Conservation (phyloP, 1,140 invertebrate species). For the Drosophila eugracilis region DNA sequence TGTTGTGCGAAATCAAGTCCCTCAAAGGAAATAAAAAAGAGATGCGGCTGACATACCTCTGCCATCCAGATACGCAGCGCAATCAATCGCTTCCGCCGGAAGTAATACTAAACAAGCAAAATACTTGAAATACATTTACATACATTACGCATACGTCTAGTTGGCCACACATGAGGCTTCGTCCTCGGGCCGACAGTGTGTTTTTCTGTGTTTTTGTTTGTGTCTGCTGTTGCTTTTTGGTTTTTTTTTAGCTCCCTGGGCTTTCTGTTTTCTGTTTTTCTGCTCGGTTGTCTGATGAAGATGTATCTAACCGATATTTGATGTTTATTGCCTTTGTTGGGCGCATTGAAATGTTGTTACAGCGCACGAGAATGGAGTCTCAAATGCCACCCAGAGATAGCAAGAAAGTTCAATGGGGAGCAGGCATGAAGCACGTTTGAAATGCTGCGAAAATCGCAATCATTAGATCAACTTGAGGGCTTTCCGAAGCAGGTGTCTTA, state of each 20-base stretch:
- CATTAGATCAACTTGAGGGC: constrained; percentile 46
- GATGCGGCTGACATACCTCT: constrained; percentile 29
- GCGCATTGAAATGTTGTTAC: constrained; percentile 66
- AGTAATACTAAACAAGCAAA: constrained; percentile 80
- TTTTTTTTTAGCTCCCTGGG: constrained; percentile 6
- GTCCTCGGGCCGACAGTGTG: constrained; percentile 2
- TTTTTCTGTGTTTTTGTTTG: constrained; percentile 23
- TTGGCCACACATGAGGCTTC: constrained; percentile 39
- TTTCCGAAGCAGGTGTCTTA: background rate
- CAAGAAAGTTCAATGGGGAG: constrained; percentile 21
- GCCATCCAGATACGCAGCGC: constrained; percentile 53
- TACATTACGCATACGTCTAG: constrained; percentile 81
- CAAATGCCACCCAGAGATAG: constrained; percentile 2
- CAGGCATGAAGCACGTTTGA: constrained; percentile 4
- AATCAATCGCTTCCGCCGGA: constrained; percentile 81
- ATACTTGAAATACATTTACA: constrained; percentile 82
- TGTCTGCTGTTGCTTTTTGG: constrained; percentile 30
- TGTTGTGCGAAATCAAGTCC: constrained; percentile 67
- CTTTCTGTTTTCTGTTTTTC: constrained; percentile 19
- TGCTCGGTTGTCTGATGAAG: constrained; percentile 66
- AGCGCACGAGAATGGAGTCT: background rate
- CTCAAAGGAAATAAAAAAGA: background rate
- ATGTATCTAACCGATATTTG: constrained; percentile 83
- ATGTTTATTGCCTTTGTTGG: constrained; percentile 76
- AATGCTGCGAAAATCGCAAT: constrained; percentile 52